A percentile compares a stretch with the other conserved stretches of the same genome.
phyloP scores from a whole-genome alignment of 64 coral and sea anemone genomes.

The Astreopora myriophthalma region DNA sequence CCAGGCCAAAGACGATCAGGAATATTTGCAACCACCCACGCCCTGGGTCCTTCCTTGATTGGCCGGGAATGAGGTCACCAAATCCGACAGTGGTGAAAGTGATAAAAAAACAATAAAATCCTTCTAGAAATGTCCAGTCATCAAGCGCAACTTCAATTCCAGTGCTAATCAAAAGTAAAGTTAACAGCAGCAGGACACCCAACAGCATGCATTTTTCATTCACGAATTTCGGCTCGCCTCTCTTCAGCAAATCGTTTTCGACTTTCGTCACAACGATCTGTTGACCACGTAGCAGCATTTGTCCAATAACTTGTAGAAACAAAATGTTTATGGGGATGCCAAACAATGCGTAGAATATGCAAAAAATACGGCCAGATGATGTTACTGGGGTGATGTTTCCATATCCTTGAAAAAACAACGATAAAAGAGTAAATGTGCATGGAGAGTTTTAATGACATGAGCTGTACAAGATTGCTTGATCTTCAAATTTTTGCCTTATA shows the following conservation, averaged over 20 bases:
- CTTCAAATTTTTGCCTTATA: too few relatives aligned
- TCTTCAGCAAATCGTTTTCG: constrained; percentile 35
- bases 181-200: constrained; percentile 2
- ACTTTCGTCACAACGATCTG: constrained; percentile 18
- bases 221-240: background rate
- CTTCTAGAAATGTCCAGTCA: constrained; percentile 40
- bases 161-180: background rate
- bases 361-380: constrained; percentile 52
- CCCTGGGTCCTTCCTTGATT: background rate
- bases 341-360: constrained; percentile 80
- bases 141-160: background rate
- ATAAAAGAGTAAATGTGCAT: background rate
- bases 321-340: constrained; percentile 74
- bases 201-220: constrained; percentile 29
- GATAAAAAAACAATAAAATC: constrained; percentile 63
- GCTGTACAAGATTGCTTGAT: too few relatives aligned
- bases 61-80: constrained; percentile 36
- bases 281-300: constrained; percentile 2
- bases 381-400: constrained; percentile 79
- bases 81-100: constrained; percentile 69
- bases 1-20: background rate
- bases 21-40: background rate
- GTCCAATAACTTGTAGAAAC: constrained; percentile 62
- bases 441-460: background rate
- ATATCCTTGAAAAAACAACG: constrained; percentile 76